These are phyloP conservation scores for Apus apus DNA, from an alignment of 2,113 vertebrate species.

Conservation along the genomic window DNA sequence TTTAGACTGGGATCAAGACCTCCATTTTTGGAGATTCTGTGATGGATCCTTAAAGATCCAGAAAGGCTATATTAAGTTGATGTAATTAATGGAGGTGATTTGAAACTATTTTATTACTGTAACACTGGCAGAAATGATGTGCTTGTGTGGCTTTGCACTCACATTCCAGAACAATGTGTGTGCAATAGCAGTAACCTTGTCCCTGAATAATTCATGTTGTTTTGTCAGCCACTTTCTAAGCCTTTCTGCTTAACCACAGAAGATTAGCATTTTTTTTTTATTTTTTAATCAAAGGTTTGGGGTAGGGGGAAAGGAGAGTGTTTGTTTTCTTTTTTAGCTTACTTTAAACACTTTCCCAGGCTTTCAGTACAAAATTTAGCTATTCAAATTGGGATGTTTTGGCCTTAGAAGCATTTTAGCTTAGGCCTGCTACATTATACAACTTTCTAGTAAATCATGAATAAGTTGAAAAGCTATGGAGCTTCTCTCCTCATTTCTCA, in stretches of 20 bases:
- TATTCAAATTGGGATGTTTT: conserved; percentile 34
- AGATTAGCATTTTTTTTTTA: conserved; percentile 70
- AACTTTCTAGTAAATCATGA: conserved; percentile 50
- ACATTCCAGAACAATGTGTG: conserved; percentile 19
- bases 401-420: conserved; percentile 31
- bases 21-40: not conserved
- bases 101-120: not conserved
- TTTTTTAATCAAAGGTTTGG: conserved; percentile 67
- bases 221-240: conserved; percentile 69
- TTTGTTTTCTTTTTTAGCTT: conserved; percentile 37
- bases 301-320: not conserved
- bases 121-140: conserved; percentile 26
- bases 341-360: conserved; percentile 59
- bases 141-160: conserved; percentile 29
- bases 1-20: not conserved
- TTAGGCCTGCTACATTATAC: conserved; percentile 33
- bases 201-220: conserved; percentile 76
- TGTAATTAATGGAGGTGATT: conserved; percentile 15
- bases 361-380: conserved; percentile 31
- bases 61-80: not conserved
- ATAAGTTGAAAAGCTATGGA: conserved; percentile 63
- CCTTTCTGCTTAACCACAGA: conserved; percentile 66
- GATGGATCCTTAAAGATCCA: not conserved
- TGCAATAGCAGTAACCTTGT: conserved; percentile 46
- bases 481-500: conserved; percentile 72